Conservation (phyloP, 1,140 invertebrate species). For the fruit fly (Drosophila melanogaster) region DNA sequence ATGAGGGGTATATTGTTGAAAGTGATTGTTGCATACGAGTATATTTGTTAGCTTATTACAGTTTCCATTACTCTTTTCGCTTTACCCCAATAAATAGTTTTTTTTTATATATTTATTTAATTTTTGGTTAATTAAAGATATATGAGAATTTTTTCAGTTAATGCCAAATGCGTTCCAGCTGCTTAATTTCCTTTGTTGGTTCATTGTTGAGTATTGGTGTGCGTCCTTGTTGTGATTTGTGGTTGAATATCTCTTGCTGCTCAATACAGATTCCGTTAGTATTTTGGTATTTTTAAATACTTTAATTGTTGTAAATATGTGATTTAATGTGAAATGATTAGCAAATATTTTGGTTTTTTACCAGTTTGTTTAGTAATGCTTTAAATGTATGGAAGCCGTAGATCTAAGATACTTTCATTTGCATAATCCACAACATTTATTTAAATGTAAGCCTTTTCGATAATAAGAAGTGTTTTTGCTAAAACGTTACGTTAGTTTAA, state of each 20-base stretch:
- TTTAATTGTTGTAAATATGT: background rate
- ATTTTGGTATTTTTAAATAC: background rate
- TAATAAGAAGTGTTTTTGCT: background rate
- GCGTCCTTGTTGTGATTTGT: background rate
- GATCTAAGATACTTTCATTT: conserved; percentile 2
- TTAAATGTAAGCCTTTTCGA: background rate
- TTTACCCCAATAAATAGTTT: background rate
- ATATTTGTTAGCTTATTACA: conserved; percentile 4
- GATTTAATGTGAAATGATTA: background rate
- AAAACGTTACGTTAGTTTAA: background rate
- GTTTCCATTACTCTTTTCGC: background rate
- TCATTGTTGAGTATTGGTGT: background rate
- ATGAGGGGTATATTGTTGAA: background rate
- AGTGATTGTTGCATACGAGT: background rate
- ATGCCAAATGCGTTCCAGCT: background rate
- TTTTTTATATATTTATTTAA: background rate
- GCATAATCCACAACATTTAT: background rate
- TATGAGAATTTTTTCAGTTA: background rate
- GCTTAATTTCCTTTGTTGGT: background rate
- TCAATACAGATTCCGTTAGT: background rate
- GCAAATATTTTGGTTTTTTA: background rate
- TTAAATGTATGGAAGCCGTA: conserved; percentile 10
- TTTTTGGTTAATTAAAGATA: background rate
- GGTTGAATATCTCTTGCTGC: background rate
- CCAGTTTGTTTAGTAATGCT: background rate